Evolutionary conservation across 2,113 vertebrate species (phyloP).

Genomic region (Ceyx margarethae): DNA sequence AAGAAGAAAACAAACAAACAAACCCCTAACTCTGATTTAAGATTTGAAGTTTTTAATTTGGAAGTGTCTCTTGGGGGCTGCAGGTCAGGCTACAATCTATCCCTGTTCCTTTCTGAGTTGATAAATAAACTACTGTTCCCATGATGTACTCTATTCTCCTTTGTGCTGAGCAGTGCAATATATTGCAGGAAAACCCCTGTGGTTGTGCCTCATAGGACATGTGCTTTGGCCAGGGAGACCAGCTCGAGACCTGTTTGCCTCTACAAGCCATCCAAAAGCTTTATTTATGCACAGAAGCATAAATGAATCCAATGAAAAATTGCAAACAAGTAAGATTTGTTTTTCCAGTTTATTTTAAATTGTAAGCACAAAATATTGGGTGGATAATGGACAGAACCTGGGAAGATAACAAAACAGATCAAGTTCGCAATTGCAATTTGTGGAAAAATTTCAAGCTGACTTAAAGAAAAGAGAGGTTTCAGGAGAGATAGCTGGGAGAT

Average conservation of each 20-base stretch:
- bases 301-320: background rate
- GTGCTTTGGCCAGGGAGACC: background rate
- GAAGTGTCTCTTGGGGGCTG: background rate
- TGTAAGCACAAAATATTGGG: background rate
- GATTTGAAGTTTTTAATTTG: background rate
- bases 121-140: background rate
- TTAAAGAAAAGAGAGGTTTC: background rate
- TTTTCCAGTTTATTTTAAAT: background rate
- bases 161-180: background rate
- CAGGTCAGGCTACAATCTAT: background rate
- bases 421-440: background rate
- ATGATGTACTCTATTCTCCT: background rate
- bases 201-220: background rate
- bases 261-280: background rate
- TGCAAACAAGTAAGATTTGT: background rate
- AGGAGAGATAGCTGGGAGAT: slow-evolving; percentile 10
- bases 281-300: background rate
- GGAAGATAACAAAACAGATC: background rate
- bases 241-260: background rate
- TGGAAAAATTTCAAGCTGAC: background rate
- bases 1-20: too few species aligned
- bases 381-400: background rate
- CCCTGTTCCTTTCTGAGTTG: background rate
- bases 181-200: background rate
- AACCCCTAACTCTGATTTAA: background rate